phyloP scores from a whole-genome alignment of 2,888 invertebrate species.

The Silvanus unidentatus region DNA sequence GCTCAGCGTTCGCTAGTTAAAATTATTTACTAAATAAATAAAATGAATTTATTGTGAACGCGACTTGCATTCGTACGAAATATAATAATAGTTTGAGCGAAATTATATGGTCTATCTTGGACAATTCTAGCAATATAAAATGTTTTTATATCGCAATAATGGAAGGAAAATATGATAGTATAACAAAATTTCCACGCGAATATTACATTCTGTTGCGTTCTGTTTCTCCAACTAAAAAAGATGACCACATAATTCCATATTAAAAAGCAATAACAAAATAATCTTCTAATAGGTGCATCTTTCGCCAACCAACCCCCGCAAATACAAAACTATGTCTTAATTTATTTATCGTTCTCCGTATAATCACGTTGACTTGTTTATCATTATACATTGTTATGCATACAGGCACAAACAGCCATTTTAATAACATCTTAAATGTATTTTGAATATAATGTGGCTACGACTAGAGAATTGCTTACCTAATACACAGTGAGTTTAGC shows the following conservation, averaged over 20 bases:
- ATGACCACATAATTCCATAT: too few species aligned
- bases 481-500: slow-evolving; percentile 21
- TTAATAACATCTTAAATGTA: slow-evolving; percentile 13
- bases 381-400: too few species aligned
- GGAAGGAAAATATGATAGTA: not conserved
- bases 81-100: slow-evolving; percentile 2
- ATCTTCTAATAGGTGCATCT: too few species aligned
- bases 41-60: slow-evolving; percentile 11
- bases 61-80: slow-evolving; percentile 13
- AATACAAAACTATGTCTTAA: too few species aligned
- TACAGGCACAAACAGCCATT: too few species aligned
- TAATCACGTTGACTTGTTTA: too few species aligned
- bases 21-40: slow-evolving; percentile 7
- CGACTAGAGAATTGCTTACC: slow-evolving; percentile 20
- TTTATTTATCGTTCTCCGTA: too few species aligned
- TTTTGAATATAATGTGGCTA: slow-evolving; percentile 19
- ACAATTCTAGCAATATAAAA: slow-evolving; percentile 14
- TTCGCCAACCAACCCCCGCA: too few species aligned
- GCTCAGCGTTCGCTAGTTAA: slow-evolving; percentile 5
- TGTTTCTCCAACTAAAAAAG: too few species aligned
- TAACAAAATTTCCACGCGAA: too few species aligned
- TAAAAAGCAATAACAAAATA: too few species aligned
- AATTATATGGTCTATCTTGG: slow-evolving; percentile 14
- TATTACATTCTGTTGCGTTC: too few species aligned
- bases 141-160: slow-evolving; percentile 12